Percentiles rank a stretch among this genome's conserved stretches.
Conservation (phyloP, 2,888 invertebrate genomes). For the Odontothrips loti region DNA sequence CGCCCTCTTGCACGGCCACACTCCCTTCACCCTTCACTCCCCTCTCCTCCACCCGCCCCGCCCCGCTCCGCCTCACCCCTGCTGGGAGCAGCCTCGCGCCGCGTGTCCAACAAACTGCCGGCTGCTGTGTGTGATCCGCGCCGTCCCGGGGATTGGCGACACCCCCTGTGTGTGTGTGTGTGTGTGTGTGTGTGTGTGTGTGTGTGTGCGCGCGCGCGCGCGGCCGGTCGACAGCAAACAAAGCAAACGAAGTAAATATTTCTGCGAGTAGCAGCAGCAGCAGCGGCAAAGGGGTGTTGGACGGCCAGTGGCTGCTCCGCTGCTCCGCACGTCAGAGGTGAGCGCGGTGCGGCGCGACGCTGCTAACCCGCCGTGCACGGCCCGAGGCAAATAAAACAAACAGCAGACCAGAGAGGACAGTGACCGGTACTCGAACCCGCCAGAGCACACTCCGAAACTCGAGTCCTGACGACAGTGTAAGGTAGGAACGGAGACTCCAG, state of each 20-base stretch:
- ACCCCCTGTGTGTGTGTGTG: not conserved
- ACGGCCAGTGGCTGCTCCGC: too few species aligned
- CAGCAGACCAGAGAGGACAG: too few species aligned
- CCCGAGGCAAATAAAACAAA: too few species aligned
- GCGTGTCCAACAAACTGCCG: constrained; percentile 1
- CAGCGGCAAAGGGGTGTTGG: not conserved
- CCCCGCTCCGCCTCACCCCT: not conserved
- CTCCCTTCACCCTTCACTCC: not conserved
- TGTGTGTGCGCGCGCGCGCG: not conserved
- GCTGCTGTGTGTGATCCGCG: not conserved
- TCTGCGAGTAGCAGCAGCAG: not conserved
- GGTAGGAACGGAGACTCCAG: too few species aligned
- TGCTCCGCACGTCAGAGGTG: too few species aligned
- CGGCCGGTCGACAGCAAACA: not conserved
- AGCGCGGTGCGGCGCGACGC: too few species aligned
- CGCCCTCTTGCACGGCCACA: not conserved
- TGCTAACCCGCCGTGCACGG: too few species aligned
- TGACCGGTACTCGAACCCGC: too few species aligned
- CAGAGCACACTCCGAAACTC: too few species aligned
- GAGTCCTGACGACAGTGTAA: too few species aligned
- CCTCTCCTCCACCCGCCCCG: not conserved
- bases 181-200: too few species aligned
- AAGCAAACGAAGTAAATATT: constrained; percentile 9
- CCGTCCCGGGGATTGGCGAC: too few species aligned
- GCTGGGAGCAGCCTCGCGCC: not conserved